Conservation (phyloP, 2,113 vertebrate genomes). For the Hippocampus barbouri region DNA sequence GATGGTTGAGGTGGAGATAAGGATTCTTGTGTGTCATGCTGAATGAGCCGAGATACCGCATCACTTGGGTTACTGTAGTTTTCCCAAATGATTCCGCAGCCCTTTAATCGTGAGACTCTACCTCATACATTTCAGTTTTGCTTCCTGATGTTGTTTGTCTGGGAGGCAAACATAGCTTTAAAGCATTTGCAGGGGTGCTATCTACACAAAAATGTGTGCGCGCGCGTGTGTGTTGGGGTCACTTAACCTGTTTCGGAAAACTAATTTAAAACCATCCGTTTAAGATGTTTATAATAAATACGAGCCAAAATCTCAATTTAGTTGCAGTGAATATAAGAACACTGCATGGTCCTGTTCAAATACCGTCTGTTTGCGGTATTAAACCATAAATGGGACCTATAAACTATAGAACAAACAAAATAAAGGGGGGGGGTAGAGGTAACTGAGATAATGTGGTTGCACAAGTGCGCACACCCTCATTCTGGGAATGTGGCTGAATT, state of each 20-base stretch:
- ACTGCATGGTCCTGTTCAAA: no score
- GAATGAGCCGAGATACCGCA: neutral
- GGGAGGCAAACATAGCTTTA: neutral
- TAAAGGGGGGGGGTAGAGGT: no score
- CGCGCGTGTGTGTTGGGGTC: no score
- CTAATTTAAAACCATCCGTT: neutral
- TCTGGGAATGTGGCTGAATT: no score
- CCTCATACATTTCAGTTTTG: neutral
- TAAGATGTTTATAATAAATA: no score
- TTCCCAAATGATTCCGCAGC: neutral
- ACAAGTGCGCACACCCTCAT: no score
- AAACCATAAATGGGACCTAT: no score
- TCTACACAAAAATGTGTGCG: neutral
- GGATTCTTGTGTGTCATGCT: neutral
- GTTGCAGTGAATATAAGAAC: no score
- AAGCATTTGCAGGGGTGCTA: neutral
- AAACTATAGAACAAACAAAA: no score
- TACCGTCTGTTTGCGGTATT: no score
- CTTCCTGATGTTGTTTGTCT: neutral
- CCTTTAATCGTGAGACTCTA: neutral
- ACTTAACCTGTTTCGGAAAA: neutral
- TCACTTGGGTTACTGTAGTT: neutral
- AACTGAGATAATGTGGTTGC: no score
- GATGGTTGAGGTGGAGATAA: constrained; percentile 1
- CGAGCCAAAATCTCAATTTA: no score